Evolutionary conservation across 2,888 invertebrate species (phyloP), one percentile per base, ranked within the genome.

Genomic region (Gymnocheta viridis): DNA sequence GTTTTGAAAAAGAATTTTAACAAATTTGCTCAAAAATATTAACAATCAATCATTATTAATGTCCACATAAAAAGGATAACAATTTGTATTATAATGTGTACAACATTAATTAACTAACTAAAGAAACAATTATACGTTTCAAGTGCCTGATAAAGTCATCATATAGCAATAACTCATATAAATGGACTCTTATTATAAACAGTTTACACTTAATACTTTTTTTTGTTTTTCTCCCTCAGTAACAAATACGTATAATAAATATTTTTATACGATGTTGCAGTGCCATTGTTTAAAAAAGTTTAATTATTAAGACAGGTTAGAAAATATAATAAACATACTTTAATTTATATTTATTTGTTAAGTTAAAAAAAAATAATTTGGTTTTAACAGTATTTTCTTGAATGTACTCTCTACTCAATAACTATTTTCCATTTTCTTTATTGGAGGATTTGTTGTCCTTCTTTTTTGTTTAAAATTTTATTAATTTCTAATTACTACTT

Each of bases 201-300:
- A 49, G 9, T 32, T 49, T 58, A 62, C 19, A 78, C 54, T 44
- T 24, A 69, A 74, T 14, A 54, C 32, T 56, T 38, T 12, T 7
- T 10, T 38, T 35, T 51, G 24, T 2, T 38, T 41, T 38, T 19
- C 9, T 38, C n/a, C 35, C 24, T 7, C n/a, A 64, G n/a, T 27
- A 54, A 66, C 22, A 35, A 24, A 60, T 38, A n/a, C 10, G 44
- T 56, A 79, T n/a, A 66, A 47, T 80, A 76, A 51, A 12, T 81
- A 81, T 81, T 84, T 84, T 84, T 84, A 80, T 84, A 80, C 60
- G 54, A 84, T 84, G 54, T 81, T 81, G 80, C 73, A 84, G 84
- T 84, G 84, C 84, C 84, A 84, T 79, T 83, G 69, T 69, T 84
- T 73, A 64, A 49, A 32, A 70, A 76, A 80, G 54, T 56, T 81